Evolutionary conservation across 2,113 vertebrate species (phyloP).

Genomic region (Clarias gariepinus): DNA sequence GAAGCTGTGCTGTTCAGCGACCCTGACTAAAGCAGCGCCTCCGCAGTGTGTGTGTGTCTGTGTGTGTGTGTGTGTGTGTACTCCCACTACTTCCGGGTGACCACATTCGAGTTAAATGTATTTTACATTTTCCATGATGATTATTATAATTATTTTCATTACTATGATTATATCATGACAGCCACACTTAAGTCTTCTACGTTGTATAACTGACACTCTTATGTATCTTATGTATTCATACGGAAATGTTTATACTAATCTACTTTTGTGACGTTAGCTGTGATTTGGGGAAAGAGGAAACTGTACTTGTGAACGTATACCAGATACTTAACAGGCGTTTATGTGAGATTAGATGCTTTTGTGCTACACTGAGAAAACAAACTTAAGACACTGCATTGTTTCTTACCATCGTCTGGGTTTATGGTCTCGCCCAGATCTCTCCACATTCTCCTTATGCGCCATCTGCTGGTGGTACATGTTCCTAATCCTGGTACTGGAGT

Average conservation of each 20-base stretch:
- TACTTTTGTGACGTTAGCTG: background rate
- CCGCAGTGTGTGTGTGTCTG: background rate
- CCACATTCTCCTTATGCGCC: conserved; percentile 2
- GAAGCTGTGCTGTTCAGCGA: conserved; percentile 30
- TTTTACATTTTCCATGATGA: background rate
- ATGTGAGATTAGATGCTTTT: background rate
- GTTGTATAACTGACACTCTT: background rate
- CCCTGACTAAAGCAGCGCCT: conserved; percentile 23
- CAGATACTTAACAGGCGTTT: background rate
- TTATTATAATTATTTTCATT: background rate
- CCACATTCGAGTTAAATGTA: background rate
- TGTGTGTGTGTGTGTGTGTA: no score
- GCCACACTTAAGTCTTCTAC: background rate
- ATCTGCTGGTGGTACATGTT: conserved; percentile 16
- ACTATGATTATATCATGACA: no score
- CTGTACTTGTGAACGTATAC: background rate
- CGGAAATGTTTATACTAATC: background rate
- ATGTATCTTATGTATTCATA: background rate
- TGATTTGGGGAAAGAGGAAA: background rate
- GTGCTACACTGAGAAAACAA: background rate
- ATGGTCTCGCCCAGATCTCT: background rate
- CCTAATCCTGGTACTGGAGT: background rate
- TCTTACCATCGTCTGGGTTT: background rate
- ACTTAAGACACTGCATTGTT: background rate
- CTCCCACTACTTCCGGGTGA: conserved; percentile 41